Conservation (phyloP, 2,888 invertebrate species). For the Athrips mouffetella region DNA sequence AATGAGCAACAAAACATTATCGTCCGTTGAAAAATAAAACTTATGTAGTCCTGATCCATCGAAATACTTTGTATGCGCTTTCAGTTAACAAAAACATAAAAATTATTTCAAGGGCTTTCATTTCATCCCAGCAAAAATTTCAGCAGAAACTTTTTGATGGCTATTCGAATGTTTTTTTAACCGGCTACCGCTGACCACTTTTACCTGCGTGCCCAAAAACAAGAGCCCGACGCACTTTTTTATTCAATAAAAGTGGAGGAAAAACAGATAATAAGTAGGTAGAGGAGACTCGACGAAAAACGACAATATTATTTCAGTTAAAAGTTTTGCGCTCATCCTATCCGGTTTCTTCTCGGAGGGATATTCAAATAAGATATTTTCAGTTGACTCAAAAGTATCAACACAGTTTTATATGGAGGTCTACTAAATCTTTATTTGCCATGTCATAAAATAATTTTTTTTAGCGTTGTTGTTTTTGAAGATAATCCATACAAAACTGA, state of each 20-base stretch:
- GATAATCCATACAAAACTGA: too few species aligned
- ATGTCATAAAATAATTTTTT: too few species aligned
- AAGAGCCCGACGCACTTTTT: constrained; percentile 18
- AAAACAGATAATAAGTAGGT: constrained; percentile 19
- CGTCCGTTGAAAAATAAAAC: too few species aligned
- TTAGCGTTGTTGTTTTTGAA: too few species aligned
- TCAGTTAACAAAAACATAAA: too few species aligned
- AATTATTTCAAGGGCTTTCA: too few species aligned
- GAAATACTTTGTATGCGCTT: too few species aligned
- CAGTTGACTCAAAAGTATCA: constrained; percentile 18
- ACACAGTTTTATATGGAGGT: neutral
- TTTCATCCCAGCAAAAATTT: too few species aligned
- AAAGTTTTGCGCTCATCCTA: constrained; percentile 60
- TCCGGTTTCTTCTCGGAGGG: constrained; percentile 49
- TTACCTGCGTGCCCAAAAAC: constrained; percentile 3
- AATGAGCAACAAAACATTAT: too few species aligned
- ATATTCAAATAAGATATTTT: constrained; percentile 63
- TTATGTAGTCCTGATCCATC: too few species aligned
- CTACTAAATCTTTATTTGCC: too few species aligned
- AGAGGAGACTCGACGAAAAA: constrained; percentile 35
- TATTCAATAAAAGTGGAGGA: constrained; percentile 29
- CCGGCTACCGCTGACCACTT: neutral
- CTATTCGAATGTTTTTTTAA: constrained; percentile 5
- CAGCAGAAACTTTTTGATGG: neutral
- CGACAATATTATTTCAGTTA: constrained; percentile 66